Base-by-base conservation (phyloP, 2,888 invertebrate genomes). In the Phaonia tiefii region DNA sequence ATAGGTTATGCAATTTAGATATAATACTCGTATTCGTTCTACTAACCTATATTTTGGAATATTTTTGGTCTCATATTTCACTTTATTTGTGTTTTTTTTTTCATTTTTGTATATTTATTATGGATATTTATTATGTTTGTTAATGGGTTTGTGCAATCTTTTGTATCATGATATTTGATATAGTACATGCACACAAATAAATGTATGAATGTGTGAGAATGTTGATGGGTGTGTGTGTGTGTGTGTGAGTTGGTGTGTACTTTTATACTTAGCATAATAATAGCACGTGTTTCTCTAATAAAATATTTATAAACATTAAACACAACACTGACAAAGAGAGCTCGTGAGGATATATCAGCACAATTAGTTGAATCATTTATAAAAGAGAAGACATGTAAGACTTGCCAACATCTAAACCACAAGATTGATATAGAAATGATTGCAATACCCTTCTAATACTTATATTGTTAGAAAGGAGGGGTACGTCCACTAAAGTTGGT, bases 221-320 rank as follows among this genome's bases (percentile, higher is more conserved):
- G 5, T 37, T 54, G 20, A 17, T 22, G 63, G 31, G 37, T 1
- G 11, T 22, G 13, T 22, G 51, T 20, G 13, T 2, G 4, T 60
- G 20, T 65, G 37, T 54, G 60, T 49, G 5, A 1, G 20, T 20
- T 31, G 31, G 31, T n/a, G 51, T 10, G 13, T 13, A 25, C 54
- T 22, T 54, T 31, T 31, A 31, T 31, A 25, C 25, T 22, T 51
- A 51, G 3, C 25, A 54, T 25, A 22, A 54, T 26, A 44, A 25
- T 37, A 60, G 15, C 66, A 66, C 66, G 74, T 80, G 70, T 31
- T 31, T 31, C 4, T 31, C 65, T 65, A 66, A 76, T 80, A 66
- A 76, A 74, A 77, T 70, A 73, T 80, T 80, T 76, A 80, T 80
- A 75, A 75, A 69, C 22, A 42, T 56, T 25, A 42, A 39, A 25